phyloP scores from a whole-genome alignment of 2,113 vertebrate genomes.

The Steatornis caripensis region DNA sequence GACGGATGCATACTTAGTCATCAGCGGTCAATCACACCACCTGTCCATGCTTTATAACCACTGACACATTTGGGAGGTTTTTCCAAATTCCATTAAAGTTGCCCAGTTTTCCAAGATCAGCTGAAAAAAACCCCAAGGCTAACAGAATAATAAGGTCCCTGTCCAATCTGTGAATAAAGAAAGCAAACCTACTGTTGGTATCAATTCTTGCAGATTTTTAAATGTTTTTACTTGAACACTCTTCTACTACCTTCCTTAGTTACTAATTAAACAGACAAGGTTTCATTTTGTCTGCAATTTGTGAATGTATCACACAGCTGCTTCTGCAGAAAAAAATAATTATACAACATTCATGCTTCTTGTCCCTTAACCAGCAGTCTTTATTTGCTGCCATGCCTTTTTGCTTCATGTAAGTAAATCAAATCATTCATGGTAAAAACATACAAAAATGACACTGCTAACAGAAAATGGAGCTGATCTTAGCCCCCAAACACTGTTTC shows the following conservation, averaged over 20 bases:
- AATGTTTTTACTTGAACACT: neutral
- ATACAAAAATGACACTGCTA: neutral
- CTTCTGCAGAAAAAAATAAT: neutral
- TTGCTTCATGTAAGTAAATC: neutral
- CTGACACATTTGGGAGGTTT: neutral
- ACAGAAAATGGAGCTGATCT: neutral
- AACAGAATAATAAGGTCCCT: neutral
- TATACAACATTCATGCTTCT: neutral
- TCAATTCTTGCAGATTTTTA: neutral
- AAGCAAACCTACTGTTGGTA: neutral
- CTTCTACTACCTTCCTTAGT: neutral
- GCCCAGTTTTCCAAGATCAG: neutral
- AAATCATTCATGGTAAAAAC: neutral
- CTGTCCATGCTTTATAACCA: neutral
- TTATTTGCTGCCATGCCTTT: neutral
- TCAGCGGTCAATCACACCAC: neutral
- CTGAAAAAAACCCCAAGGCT: neutral
- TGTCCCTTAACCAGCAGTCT: neutral
- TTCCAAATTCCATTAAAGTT: neutral
- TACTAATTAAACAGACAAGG: neutral
- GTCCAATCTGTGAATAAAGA: neutral
- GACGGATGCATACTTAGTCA: neutral
- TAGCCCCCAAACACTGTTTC: neutral
- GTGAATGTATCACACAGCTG: neutral
- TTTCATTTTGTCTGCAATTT: neutral